Conservation (phyloP, 2,797 vertebrate species). For the Melanotaenia nigrans region DNA sequence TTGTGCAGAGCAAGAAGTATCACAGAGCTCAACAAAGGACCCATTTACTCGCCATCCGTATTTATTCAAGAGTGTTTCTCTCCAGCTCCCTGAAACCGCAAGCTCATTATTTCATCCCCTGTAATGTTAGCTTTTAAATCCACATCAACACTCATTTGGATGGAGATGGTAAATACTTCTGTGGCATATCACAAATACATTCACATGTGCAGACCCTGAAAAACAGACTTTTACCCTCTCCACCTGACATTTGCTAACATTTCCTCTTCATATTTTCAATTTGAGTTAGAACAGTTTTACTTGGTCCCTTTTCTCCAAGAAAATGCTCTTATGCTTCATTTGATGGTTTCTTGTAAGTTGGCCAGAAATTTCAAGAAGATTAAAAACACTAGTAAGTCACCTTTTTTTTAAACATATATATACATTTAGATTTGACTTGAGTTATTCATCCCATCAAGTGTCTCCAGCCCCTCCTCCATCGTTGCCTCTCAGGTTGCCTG, state of each 20-base stretch:
- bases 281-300: conserved; percentile 26
- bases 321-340: conserved; percentile 3
- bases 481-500: conserved; percentile 70
- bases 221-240: conserved; percentile 15
- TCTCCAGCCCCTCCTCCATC: conserved; percentile 21
- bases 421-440: conserved; percentile 9
- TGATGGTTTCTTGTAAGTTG: conserved; percentile 11
- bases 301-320: not conserved
- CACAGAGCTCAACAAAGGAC: conserved; percentile 67
- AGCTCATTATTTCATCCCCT: conserved; percentile 73
- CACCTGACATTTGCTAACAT: conserved; percentile 17
- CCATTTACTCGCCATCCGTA: conserved; percentile 65
- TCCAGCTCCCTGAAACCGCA: conserved; percentile 72
- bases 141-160: conserved; percentile 73
- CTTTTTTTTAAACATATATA: not conserved
- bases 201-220: conserved; percentile 1
- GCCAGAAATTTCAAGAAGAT: conserved; percentile 10
- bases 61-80: conserved; percentile 71
- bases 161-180: conserved; percentile 74
- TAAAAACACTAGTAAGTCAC: not conserved
- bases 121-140: conserved; percentile 72
- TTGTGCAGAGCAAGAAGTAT: conserved; percentile 71
- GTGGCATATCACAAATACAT: conserved; percentile 29
- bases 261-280: conserved; percentile 25
- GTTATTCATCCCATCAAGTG: conserved; percentile 19